phyloP scores from a whole-genome alignment of 2,113 vertebrate species.

The Cariama cristata region DNA sequence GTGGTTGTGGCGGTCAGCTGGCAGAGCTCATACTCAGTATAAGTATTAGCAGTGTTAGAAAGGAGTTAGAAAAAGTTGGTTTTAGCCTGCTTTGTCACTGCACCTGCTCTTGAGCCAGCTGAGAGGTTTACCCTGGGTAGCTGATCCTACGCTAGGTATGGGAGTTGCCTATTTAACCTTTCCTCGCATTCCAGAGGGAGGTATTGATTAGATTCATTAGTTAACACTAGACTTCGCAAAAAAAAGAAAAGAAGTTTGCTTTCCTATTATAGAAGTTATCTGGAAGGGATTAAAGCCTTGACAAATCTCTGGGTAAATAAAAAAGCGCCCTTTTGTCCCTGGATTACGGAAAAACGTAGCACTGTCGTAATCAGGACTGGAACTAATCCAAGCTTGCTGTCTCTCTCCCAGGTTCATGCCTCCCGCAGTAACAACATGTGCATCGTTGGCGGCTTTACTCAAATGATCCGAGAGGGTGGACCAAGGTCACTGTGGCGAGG shows the following conservation, averaged over 20 bases:
- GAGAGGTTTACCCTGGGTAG: background rate
- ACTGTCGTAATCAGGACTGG: background rate
- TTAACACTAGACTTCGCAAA: background rate
- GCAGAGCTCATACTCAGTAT: background rate
- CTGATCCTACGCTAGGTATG: background rate
- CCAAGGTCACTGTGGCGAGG: constrained; percentile 91
- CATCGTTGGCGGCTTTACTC: constrained; percentile 87
- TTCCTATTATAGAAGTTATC: constrained; percentile 26
- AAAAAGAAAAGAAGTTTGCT: background rate
- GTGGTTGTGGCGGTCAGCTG: background rate
- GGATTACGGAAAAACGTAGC: constrained; percentile 42
- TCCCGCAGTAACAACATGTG: constrained; percentile 93
- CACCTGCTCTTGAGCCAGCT: background rate
- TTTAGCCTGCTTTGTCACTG: background rate
- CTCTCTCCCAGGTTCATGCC: constrained; percentile 85
- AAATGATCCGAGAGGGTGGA: constrained; percentile 94
- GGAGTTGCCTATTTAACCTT: background rate
- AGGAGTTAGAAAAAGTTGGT: background rate
- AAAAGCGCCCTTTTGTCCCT: constrained; percentile 64
- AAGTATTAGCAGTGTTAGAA: background rate
- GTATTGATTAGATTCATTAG: constrained; percentile 26
- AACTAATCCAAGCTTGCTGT: background rate
- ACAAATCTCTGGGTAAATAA: constrained; percentile 7
- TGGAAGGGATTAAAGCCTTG: constrained; percentile 58
- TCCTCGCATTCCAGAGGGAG: background rate